phyloP scores from a whole-genome alignment of 2,113 vertebrate species.

The Epinephelus fuscoguttatus region DNA sequence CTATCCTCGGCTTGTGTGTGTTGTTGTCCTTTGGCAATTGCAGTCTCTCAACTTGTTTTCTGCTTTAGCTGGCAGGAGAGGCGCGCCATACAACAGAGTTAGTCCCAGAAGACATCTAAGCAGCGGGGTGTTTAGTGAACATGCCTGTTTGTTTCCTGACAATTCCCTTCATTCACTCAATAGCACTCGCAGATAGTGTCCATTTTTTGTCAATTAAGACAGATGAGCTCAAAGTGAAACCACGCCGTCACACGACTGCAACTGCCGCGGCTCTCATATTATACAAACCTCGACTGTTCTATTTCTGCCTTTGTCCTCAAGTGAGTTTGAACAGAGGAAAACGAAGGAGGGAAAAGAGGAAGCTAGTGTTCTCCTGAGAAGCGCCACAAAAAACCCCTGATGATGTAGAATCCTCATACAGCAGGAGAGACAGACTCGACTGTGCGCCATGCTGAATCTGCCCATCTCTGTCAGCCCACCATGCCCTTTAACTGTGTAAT shows the following conservation, averaged over 20 bases:
- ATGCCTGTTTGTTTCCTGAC: slow-evolving; percentile 72
- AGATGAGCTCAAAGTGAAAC: slow-evolving; percentile 57
- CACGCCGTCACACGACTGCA: slow-evolving; percentile 15
- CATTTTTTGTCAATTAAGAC: slow-evolving; percentile 70
- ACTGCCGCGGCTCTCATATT: slow-evolving; percentile 27
- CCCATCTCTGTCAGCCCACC: slow-evolving; percentile 60
- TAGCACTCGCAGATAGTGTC: slow-evolving; percentile 38
- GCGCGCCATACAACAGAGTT: slow-evolving; percentile 56
- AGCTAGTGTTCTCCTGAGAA: slow-evolving; percentile 44
- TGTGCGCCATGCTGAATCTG: slow-evolving; percentile 50
- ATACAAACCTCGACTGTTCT: slow-evolving; percentile 38
- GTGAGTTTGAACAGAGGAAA: slow-evolving; percentile 34
- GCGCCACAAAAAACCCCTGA: not conserved
- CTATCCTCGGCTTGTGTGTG: slow-evolving; percentile 59
- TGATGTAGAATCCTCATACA: slow-evolving; percentile 45
- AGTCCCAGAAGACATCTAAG: slow-evolving; percentile 71
- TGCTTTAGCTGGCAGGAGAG: slow-evolving; percentile 70
- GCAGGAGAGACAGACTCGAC: slow-evolving; percentile 40
- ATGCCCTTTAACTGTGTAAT: slow-evolving; percentile 70
- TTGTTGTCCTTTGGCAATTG: slow-evolving; percentile 83
- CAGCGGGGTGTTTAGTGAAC: slow-evolving; percentile 70
- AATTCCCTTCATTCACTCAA: slow-evolving; percentile 41
- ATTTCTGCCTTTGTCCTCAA: slow-evolving; percentile 36
- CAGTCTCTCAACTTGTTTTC: slow-evolving; percentile 76
- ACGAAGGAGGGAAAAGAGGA: slow-evolving; percentile 40